Evolutionary conservation across 2,797 vertebrate genomes (phyloP), one percentile per base, ranked within the genome.

Genomic region (Sternarchorhynchus goeldii): DNA sequence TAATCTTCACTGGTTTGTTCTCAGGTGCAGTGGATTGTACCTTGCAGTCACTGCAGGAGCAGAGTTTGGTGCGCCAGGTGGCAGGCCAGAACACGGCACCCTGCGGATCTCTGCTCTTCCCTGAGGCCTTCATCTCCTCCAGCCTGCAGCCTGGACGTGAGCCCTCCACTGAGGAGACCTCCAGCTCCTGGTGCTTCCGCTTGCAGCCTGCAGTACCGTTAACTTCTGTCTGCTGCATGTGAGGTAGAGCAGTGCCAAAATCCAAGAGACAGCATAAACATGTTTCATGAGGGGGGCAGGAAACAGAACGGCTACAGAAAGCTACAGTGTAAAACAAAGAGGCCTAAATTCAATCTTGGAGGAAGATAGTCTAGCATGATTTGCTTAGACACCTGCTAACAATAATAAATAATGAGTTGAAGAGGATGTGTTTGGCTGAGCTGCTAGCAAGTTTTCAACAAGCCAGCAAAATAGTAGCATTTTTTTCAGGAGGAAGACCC

Each of bases 1-100:
- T 31, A 53, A 53, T 53, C 14, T 18, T 31, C 8, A 55, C 45
- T n/a, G 45, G 29, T 68, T 53, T 32, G 34, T 53, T 68, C 64
- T 14, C 18, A 14, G 5, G 6, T 20, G 20, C 17, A 20, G 50
- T 53, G 41, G 18, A 17, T 34, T 88, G 25, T 88, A 98, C 97
- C 96, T 94, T 87, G 77, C 97, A 99, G 73, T 85, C 85, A 71
- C 41, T 75, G 87, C 97, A 99, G 81, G 90, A 89, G 87, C 97
- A 99, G 17, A 99, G 87, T 80, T 93, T 94, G 86, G 90, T 92
- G 2, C 97, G 93, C 97, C 97, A 99, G 59, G 87, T 92, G 0
- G 88, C 85, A 0, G 96, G 96, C 97, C 96, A 98, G 85, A 96
- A 99, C 70, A 95, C 95, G 0, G 96, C 96, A 60, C 92, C 91